Base-by-base conservation (phyloP, 1,140 invertebrate genomes). In the Diuraphis noxia region DNA sequence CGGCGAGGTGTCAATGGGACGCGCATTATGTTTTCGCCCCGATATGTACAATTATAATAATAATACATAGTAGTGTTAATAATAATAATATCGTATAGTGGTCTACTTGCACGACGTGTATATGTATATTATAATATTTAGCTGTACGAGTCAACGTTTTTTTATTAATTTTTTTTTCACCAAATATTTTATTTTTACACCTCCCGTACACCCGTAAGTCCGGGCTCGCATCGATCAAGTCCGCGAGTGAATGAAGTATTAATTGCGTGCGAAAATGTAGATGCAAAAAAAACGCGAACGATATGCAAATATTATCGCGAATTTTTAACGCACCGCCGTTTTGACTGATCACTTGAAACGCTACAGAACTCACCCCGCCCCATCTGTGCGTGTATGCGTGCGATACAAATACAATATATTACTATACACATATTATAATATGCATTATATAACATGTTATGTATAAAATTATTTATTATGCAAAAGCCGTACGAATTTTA, bases 1-100 rank as follows among this genome's bases (percentile, higher is more conserved):
- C 36, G 86, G 86, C 38, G 86, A 88, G 52, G 86, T 88, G 86
- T 88, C 86, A 88, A 88, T 88, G 52, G 86, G 86, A 88, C 86
- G 86, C 38, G 49, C 36, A 88, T 88, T 88, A 88, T 88, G 86
- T 88, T 40, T 63, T 88, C 86, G 17, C 86, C 52, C 52, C 86
- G 36, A 86, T 40, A 63, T 10, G 21, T 81, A 40, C 34, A 81
- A 81, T 81, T 38, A 81, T 81, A 81, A 81, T 81, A n/a, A 72
- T 72, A 40, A 21, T 25, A 36, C 23, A 79, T 79, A 79, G 34
- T 72, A 72, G n/a, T 79, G 21, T 79, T 43, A 84, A 84, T 17
- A 49, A 86, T 86, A 86, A 52, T 86, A 87, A 38, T 38, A 40
- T 86, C 43, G 36, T 87, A 87, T 56, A 49, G 49, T 56, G 46